Evolutionary conservation across 2,797 vertebrate species (phyloP).

Genomic region (Scyliorhinus canicula): DNA sequence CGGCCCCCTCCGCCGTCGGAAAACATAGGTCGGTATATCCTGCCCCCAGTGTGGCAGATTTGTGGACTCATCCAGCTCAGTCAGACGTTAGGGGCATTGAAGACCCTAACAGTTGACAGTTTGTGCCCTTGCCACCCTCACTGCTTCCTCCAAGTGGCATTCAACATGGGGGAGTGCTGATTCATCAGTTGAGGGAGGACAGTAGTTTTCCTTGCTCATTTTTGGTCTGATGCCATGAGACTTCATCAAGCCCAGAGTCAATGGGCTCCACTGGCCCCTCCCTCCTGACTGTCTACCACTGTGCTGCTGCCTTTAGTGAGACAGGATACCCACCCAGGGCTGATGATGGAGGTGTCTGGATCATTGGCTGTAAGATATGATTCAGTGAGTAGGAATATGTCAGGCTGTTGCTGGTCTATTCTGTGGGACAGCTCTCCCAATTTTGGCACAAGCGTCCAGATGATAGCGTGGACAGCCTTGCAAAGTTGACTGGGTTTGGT

Average conservation of each 20-base stretch:
- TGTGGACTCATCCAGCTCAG: not conserved
- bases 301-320: not conserved
- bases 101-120: not conserved
- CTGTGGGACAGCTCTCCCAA: no score
- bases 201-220: not conserved
- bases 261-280: not conserved
- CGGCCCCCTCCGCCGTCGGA: no score
- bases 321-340: not conserved
- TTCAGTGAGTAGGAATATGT: no score
- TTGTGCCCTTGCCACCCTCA: not conserved
- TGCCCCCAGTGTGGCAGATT: not conserved
- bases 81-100: not conserved
- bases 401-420: no score
- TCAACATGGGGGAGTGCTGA: not conserved
- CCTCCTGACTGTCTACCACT: not conserved
- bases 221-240: no score
- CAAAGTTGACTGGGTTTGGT: no score
- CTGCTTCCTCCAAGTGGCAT: not conserved
- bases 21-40: no score
- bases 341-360: no score
- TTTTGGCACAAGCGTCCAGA: no score
- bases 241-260: not conserved
- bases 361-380: no score
- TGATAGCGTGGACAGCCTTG: no score
- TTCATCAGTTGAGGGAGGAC: not conserved